A percentile compares a stretch with the other conserved stretches of the same genome.
These are phyloP conservation scores for Agrenia bidenticulata DNA, from an alignment of 2,888 invertebrate genomes.

Conservation along the genomic window DNA sequence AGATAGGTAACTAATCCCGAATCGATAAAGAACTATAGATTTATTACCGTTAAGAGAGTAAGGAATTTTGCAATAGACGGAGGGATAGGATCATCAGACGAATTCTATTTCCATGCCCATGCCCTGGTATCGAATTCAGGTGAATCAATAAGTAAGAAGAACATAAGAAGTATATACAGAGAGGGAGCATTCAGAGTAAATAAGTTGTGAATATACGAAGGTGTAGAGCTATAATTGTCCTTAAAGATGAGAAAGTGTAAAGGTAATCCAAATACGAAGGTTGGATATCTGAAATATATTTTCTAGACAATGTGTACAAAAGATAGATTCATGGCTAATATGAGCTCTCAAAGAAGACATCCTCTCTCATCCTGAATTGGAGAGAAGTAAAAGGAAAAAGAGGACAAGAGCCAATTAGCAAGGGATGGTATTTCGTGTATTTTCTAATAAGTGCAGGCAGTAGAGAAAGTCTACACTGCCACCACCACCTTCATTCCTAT, in stretches of 20 bases:
- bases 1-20: too few species aligned
- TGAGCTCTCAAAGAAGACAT: not conserved
- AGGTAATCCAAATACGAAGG: conserved; percentile 5
- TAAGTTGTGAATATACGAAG: too few species aligned
- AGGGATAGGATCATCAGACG: too few species aligned
- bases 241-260: conserved; percentile 9
- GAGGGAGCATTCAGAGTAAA: too few species aligned
- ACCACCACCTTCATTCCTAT: too few species aligned
- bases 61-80: too few species aligned
- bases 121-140: conserved; percentile 1
- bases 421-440: not conserved
- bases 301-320: not conserved
- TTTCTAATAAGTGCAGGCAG: not conserved
- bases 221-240: too few species aligned
- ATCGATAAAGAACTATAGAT: conserved; percentile 9
- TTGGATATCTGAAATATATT: not conserved
- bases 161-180: too few species aligned
- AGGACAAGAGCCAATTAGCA: conserved; percentile 21
- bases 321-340: not conserved
- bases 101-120: too few species aligned
- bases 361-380: not conserved
- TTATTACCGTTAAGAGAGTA: conserved; percentile 3
- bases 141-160: conserved; percentile 4
- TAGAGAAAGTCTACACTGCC: too few species aligned
- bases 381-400: not conserved